These are phyloP conservation scores for Seira musarum DNA, from an alignment of 2,888 invertebrate genomes.

Conservation along the genomic window DNA sequence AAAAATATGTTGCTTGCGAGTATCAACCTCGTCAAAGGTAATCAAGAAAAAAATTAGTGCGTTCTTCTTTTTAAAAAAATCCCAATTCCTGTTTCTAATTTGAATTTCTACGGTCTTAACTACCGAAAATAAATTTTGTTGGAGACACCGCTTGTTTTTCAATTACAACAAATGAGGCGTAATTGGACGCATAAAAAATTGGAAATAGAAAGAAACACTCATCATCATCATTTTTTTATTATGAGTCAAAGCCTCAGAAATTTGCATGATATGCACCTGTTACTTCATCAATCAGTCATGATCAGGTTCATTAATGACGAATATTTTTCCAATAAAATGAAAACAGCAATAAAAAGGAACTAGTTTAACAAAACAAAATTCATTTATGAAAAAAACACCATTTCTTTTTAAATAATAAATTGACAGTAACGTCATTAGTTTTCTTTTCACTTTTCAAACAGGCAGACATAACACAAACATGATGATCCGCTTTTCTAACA, in stretches of 20 bases:
- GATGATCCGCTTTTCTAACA: background rate
- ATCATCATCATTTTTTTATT: background rate
- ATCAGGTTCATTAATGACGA: background rate
- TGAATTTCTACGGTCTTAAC: too few species aligned
- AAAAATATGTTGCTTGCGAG: too few species aligned
- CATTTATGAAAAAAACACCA: slow-evolving; percentile 6
- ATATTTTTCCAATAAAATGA: background rate
- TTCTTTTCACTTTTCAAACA: too few species aligned
- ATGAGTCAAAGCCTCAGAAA: background rate
- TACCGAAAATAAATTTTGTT: too few species aligned
- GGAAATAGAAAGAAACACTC: background rate
- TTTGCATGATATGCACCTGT: slow-evolving; percentile 3
- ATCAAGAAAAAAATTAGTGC: too few species aligned
- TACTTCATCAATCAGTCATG: background rate
- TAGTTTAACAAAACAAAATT: background rate
- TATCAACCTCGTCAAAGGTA: too few species aligned
- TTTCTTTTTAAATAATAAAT: background rate
- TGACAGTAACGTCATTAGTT: background rate
- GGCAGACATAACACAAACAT: too few species aligned
- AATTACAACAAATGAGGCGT: slow-evolving; percentile 3
- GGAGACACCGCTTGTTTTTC: too few species aligned
- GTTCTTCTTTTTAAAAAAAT: too few species aligned
- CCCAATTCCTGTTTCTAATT: too few species aligned
- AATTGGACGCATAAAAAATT: slow-evolving; percentile 2
- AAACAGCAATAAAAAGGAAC: background rate